Evolutionary conservation across 2,113 vertebrate genomes (phyloP).

Genomic region (Bujurquina vittata): DNA sequence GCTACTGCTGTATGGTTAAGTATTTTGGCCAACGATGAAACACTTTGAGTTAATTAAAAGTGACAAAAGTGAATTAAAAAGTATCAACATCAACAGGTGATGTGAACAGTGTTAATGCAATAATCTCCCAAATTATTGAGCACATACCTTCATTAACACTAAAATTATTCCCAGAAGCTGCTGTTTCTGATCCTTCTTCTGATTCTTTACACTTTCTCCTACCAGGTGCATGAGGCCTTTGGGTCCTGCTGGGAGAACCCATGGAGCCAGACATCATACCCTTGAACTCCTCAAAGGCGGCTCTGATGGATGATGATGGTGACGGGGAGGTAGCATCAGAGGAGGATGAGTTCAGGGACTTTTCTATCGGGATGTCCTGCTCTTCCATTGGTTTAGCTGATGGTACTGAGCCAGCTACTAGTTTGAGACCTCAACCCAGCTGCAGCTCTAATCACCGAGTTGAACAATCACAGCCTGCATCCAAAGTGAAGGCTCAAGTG

Average conservation of each 20-base stretch:
- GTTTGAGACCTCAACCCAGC: slow-evolving; percentile 77
- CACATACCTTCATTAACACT: neutral
- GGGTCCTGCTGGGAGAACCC: slow-evolving; percentile 70
- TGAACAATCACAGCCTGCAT: slow-evolving; percentile 72
- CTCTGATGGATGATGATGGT: slow-evolving; percentile 82
- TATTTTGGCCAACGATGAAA: too few relatives aligned
- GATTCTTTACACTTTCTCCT: neutral
- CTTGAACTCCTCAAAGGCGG: slow-evolving; percentile 86
- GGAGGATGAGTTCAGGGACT: slow-evolving; percentile 91
- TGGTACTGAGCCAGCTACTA: slow-evolving; percentile 76
- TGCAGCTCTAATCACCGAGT: slow-evolving; percentile 53
- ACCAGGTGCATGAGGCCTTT: slow-evolving; percentile 79
- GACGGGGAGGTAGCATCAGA: slow-evolving; percentile 76
- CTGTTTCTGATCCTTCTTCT: neutral
- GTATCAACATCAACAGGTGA: too few relatives aligned
- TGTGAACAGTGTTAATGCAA: neutral
- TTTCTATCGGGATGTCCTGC: slow-evolving; percentile 79
- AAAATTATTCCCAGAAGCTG: neutral
- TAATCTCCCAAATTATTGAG: neutral
- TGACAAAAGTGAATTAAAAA: too few relatives aligned
- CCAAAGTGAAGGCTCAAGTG: slow-evolving; percentile 64
- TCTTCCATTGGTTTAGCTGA: slow-evolving; percentile 82
- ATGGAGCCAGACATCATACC: slow-evolving; percentile 93
- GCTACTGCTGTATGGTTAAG: too few relatives aligned
- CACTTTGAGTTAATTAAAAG: too few relatives aligned